These are phyloP conservation scores for Ormyrus labotus DNA, from an alignment of 2,888 invertebrate genomes.

Conservation along the genomic window DNA sequence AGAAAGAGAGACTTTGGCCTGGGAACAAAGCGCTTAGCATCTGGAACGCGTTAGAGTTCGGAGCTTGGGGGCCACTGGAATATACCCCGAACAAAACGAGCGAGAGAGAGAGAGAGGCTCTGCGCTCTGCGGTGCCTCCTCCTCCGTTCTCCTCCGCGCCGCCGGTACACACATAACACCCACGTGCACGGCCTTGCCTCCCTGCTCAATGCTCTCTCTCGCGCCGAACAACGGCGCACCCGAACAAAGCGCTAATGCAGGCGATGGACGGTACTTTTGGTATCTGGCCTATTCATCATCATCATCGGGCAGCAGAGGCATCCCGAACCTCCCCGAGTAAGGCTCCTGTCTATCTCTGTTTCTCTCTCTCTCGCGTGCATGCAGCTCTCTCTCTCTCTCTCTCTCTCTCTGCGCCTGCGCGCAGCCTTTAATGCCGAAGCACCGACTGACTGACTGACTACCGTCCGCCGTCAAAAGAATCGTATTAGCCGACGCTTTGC, in stretches of 20 bases:
- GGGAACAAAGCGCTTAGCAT: conserved; percentile 73
- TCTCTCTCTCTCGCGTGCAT: conserved; percentile 3
- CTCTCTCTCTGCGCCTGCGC: conserved; percentile 18
- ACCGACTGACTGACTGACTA: too few relatives aligned
- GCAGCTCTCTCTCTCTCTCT: conserved; percentile 23
- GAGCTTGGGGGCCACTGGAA: conserved; percentile 47
- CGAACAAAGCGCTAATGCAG: conserved; percentile 62
- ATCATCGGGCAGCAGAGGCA: conserved; percentile 34
- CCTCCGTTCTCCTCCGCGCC: not conserved
- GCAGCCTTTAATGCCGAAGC: too few relatives aligned
- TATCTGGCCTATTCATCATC: conserved; percentile 65
- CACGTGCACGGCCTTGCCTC: conserved; percentile 30
- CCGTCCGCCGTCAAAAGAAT: conserved; percentile 38
- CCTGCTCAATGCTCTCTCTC: not conserved
- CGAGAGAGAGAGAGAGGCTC: too few relatives aligned
- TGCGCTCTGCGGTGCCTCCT: not conserved
- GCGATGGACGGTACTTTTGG: conserved; percentile 60
- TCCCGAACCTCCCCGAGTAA: not conserved
- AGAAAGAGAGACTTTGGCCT: conserved; percentile 59
- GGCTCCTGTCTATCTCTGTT: not conserved
- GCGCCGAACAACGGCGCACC: not conserved
- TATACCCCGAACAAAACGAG: conserved; percentile 41
- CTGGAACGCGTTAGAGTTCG: conserved; percentile 73
- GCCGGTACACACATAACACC: not conserved
- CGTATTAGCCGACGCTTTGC: conserved; percentile 36